Evolutionary conservation across 2,113 vertebrate species (phyloP).

Genomic region (Brachyhypopomus occidentalis): DNA sequence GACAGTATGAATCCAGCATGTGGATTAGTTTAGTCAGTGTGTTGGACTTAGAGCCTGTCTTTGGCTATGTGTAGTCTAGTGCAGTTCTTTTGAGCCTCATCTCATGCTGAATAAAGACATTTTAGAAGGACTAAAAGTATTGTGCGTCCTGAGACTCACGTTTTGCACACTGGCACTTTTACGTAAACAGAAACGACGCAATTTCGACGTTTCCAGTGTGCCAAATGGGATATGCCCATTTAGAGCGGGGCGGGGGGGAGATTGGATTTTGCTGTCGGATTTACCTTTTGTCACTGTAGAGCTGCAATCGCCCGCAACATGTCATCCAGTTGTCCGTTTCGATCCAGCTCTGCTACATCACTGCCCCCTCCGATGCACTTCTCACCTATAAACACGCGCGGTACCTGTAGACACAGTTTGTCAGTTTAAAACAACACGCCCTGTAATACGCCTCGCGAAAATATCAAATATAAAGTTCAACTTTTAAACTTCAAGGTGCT

Average conservation of each 20-base stretch:
- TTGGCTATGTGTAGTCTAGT: conserved; percentile 62
- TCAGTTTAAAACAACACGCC: too few species aligned
- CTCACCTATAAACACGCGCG: conserved; percentile 81
- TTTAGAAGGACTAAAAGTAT: conserved; percentile 60
- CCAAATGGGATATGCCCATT: too few species aligned
- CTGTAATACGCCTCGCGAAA: neutral
- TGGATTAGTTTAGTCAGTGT: conserved; percentile 45
- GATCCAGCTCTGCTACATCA: conserved; percentile 69
- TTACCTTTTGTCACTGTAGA: conserved; percentile 70
- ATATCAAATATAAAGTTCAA: too few species aligned
- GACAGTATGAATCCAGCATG: conserved; percentile 52
- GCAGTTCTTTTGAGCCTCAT: conserved; percentile 61
- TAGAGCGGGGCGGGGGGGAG: neutral
- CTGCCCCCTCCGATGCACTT: conserved; percentile 79
- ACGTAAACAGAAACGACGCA: too few species aligned
- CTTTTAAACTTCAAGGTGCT: too few species aligned
- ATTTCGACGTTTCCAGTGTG: too few species aligned
- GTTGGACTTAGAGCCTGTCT: conserved; percentile 29
- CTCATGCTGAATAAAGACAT: conserved; percentile 73
- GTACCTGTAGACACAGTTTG: conserved; percentile 70
- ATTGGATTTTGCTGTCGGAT: neutral
- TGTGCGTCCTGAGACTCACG: neutral
- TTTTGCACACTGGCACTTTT: neutral
- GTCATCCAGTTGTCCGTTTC: conserved; percentile 65
- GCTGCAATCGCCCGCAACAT: conserved; percentile 73